A percentile compares a stretch with the other conserved stretches of the same genome.
These are phyloP conservation scores for Peucedramus taeniatus DNA, from an alignment of 2,113 vertebrate genomes.

Conservation along the genomic window DNA sequence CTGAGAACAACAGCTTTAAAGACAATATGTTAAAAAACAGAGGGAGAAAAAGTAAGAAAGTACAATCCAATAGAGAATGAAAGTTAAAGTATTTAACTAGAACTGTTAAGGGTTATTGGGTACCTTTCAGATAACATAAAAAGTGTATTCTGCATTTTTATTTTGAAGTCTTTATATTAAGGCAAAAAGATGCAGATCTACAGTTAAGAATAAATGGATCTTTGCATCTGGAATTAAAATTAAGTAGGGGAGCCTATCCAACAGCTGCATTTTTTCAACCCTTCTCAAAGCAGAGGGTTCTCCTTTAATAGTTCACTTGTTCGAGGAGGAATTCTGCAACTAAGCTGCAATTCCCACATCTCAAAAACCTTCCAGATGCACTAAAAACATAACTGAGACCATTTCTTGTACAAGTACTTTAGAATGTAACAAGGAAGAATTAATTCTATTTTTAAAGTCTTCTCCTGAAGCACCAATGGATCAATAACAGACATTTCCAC, in stretches of 20 bases:
- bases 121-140: background rate
- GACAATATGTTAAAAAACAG: background rate
- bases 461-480: background rate
- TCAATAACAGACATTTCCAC: background rate
- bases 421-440: background rate
- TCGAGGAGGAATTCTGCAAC: background rate
- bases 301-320: background rate
- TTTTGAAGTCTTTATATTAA: background rate
- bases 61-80: background rate
- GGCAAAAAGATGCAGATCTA: background rate
- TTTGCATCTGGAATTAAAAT: background rate
- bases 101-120: background rate
- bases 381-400: background rate
- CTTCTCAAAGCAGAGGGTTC: background rate
- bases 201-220: background rate
- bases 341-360: background rate
- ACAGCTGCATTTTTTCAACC: background rate
- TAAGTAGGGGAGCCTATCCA: background rate
- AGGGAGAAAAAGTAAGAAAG: background rate
- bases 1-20: background rate
- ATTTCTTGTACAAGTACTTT: background rate
- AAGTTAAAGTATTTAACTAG: background rate
- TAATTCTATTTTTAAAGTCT: background rate
- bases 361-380: background rate
- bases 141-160: background rate